phyloP scores from a whole-genome alignment of 1,140 invertebrate genomes.

The Battus philenor region DNA sequence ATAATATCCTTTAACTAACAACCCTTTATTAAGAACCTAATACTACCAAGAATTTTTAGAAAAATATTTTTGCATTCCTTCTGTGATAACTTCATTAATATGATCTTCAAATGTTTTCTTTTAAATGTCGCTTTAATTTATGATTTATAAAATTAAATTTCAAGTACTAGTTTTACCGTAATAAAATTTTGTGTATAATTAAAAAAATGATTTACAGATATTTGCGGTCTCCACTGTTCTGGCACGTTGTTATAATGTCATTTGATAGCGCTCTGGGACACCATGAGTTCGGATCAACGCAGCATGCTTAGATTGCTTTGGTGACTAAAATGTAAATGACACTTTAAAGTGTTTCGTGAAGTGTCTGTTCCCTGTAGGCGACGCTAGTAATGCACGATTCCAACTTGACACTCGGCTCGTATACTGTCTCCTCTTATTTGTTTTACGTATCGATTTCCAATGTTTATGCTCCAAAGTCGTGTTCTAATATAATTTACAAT shows the following conservation, averaged over 20 bases:
- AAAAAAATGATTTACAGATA: too few species aligned
- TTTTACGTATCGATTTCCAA: slow-evolving; percentile 42
- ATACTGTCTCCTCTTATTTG: slow-evolving; percentile 33
- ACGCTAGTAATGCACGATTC: slow-evolving; percentile 34
- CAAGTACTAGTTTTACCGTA: too few species aligned
- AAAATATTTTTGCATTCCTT: too few species aligned
- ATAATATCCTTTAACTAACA: too few species aligned
- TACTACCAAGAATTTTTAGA: too few species aligned
- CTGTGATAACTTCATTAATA: too few species aligned
- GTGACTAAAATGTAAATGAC: slow-evolving; percentile 38
- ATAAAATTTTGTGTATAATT: too few species aligned
- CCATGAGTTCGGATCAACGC: slow-evolving; percentile 8
- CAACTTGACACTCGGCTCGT: slow-evolving; percentile 24
- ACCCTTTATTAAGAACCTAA: too few species aligned
- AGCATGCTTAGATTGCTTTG: slow-evolving; percentile 25
- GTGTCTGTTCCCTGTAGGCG: slow-evolving; percentile 38
- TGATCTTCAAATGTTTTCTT: too few species aligned
- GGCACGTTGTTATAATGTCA: slow-evolving; percentile 6
- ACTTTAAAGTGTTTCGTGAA: slow-evolving; percentile 34
- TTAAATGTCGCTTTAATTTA: too few species aligned
- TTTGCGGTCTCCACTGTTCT: too few species aligned
- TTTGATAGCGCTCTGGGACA: slow-evolving; percentile 4
- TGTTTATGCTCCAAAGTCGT: slow-evolving; percentile 29
- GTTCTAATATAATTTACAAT: slow-evolving; percentile 42
- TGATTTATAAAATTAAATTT: too few species aligned